These are phyloP conservation scores for Pseudorhiza aurosa DNA, from an alignment of 30 jellyfish, hydroid and myxozoan species.

Conservation along the genomic window DNA sequence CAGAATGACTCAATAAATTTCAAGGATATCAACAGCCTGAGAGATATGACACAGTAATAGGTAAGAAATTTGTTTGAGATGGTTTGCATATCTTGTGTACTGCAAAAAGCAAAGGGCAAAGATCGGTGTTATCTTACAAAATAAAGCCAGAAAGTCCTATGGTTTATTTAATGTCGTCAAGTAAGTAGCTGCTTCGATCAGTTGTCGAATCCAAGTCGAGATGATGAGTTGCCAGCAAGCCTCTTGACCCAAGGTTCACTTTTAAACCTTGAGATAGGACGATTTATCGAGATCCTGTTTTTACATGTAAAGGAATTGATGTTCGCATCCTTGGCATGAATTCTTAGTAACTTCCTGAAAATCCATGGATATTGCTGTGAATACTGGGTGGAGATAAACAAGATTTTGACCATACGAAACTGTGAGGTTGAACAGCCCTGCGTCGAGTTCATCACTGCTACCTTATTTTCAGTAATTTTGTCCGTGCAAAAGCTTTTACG, in stretches of 20 bases:
- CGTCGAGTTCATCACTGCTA: constrained; percentile 8
- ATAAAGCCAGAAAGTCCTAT: not conserved
- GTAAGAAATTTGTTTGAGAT: not conserved
- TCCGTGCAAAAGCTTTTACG: not conserved
- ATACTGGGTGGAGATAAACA: constrained; percentile 68
- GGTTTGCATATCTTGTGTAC: constrained; percentile 19
- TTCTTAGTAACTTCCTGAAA: constrained; percentile 61
- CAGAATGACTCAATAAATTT: not conserved
- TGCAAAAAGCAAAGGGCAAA: constrained; percentile 40
- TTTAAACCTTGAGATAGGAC: constrained; percentile 2
- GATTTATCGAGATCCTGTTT: not conserved
- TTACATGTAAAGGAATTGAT: not conserved
- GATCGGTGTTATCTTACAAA: constrained; percentile 20
- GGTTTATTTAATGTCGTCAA: not conserved
- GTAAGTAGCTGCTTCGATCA: not conserved
- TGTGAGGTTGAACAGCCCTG: constrained; percentile 63
- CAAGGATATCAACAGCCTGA: not conserved
- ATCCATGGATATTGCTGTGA: constrained; percentile 57
- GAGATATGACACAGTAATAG: constrained; percentile 14
- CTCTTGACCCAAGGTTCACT: not conserved
- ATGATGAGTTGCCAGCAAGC: not conserved
- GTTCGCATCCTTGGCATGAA: constrained; percentile 58
- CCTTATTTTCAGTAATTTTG: not conserved
- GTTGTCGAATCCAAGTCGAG: not conserved
- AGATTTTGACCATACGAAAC: constrained; percentile 46